Conservation (phyloP, 2,113 vertebrate genomes). For the Mastomys natalensis region DNA sequence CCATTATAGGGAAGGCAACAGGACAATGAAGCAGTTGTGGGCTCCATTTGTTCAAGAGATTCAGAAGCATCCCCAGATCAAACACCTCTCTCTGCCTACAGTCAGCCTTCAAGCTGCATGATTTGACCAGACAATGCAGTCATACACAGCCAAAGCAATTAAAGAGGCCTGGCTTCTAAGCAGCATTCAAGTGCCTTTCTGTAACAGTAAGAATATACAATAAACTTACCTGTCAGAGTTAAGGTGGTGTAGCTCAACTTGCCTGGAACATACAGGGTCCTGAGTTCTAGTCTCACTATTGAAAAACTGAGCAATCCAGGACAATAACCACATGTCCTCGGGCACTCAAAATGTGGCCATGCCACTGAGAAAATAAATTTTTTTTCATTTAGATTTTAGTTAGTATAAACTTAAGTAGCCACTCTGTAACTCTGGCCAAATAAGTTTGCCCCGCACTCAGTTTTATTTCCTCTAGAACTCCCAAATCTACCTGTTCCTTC, state of each 20-base stretch:
- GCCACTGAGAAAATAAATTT: background rate
- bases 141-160: background rate
- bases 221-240: background rate
- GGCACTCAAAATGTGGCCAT: background rate
- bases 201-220: background rate
- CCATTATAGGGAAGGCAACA: fast-evolving
- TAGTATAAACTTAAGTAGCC: background rate
- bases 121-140: background rate
- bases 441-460: background rate
- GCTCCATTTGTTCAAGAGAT: background rate
- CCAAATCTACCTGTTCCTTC: background rate
- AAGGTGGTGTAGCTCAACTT: background rate
- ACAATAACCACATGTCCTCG: background rate
- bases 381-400: background rate
- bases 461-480: background rate
- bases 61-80: background rate
- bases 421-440: background rate
- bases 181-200: background rate
- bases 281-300: background rate
- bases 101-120: background rate
- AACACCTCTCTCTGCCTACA: background rate
- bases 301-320: too few species aligned
- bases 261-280: background rate
- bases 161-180: background rate
- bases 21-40: background rate